phyloP scores from a whole-genome alignment of 2,888 invertebrate genomes.

The Catonia carolina region DNA sequence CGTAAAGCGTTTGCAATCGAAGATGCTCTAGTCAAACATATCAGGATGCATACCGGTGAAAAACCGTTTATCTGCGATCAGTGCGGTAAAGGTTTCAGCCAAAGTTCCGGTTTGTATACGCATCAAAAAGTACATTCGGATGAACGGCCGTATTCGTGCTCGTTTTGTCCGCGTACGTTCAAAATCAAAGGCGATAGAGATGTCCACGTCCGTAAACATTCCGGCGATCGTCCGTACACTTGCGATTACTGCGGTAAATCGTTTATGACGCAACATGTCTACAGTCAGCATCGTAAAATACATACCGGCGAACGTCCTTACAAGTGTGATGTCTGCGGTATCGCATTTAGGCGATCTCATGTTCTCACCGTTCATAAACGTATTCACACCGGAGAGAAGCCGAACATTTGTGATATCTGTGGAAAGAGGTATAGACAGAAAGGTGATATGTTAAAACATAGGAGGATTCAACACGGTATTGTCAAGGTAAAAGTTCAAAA shows the following conservation, averaged over 20 bases:
- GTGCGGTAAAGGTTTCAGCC: slow-evolving; percentile 35
- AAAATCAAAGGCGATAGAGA: slow-evolving; percentile 35
- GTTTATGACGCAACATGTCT: slow-evolving; percentile 36
- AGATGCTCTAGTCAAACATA: slow-evolving; percentile 33
- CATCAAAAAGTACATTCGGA: slow-evolving; percentile 35
- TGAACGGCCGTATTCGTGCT: slow-evolving; percentile 32
- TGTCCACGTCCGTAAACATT: slow-evolving; percentile 35
- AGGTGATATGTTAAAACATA: slow-evolving; percentile 34
- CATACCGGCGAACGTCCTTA: slow-evolving; percentile 35
- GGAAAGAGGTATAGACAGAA: slow-evolving; percentile 41
- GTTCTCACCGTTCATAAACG: slow-evolving; percentile 35
- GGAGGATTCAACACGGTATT: slow-evolving; percentile 29
- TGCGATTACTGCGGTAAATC: slow-evolving; percentile 36
- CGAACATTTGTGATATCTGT: slow-evolving; percentile 45
- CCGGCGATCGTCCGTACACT: slow-evolving; percentile 34
- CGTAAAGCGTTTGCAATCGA: slow-evolving; percentile 32
- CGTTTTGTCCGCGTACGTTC: slow-evolving; percentile 34
- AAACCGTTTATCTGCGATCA: slow-evolving; percentile 36
- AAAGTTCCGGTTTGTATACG: slow-evolving; percentile 34
- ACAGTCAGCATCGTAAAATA: slow-evolving; percentile 35
- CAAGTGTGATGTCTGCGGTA: slow-evolving; percentile 35
- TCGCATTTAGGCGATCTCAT: slow-evolving; percentile 34
- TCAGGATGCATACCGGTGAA: slow-evolving; percentile 34
- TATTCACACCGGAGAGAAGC: slow-evolving; percentile 41
- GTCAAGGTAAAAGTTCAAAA: slow-evolving; percentile 22